phyloP scores from a whole-genome alignment of 2,113 vertebrate species.

The Proteles cristata region DNA sequence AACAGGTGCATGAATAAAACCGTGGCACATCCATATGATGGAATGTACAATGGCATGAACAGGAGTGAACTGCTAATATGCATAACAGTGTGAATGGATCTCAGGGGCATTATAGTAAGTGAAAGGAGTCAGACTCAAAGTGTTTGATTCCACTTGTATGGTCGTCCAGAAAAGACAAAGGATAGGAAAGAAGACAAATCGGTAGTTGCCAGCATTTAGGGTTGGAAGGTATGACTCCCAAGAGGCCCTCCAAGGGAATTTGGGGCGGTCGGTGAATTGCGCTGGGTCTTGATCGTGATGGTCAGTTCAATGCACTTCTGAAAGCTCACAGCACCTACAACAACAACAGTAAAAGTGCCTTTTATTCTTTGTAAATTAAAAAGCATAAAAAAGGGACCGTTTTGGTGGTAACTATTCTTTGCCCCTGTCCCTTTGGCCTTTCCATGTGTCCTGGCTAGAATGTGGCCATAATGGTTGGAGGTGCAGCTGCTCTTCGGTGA shows the following conservation, averaged over 20 bases:
- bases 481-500: neutral
- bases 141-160: neutral
- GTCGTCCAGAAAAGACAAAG: neutral
- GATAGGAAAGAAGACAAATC: neutral
- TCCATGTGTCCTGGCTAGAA: neutral
- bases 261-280: neutral
- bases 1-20: neutral
- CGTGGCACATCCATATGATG: neutral
- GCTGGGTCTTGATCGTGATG: neutral
- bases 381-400: neutral
- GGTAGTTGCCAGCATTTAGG: neutral
- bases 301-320: neutral
- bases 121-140: neutral
- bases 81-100: neutral
- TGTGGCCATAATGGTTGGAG: neutral
- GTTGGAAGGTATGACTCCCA: neutral
- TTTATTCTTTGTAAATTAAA: neutral
- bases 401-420: neutral
- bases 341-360: neutral
- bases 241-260: neutral
- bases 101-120: neutral
- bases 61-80: neutral
- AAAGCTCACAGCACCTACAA: neutral
- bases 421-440: neutral
- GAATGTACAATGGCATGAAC: neutral